Conservation (phyloP, 1,140 invertebrate species). For the Linepithema humile region DNA sequence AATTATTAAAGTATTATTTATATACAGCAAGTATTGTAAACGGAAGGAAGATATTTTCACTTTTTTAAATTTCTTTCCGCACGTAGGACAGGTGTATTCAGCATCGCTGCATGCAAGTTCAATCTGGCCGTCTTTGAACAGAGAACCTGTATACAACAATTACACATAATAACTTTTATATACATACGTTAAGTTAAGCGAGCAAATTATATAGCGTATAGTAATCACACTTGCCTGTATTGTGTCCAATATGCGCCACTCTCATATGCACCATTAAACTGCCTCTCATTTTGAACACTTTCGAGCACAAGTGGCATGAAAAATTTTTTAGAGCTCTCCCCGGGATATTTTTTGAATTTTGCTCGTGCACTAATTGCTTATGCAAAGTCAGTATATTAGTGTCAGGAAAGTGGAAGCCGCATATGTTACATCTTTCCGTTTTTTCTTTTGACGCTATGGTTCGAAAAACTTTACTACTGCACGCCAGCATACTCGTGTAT, state of each 20-base stretch:
- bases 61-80: conserved; percentile 85
- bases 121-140: conserved; percentile 70
- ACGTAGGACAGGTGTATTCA: conserved; percentile 82
- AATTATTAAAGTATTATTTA: background rate
- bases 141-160: conserved; percentile 65
- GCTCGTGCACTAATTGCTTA: conserved; percentile 89
- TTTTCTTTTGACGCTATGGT: conserved; percentile 70
- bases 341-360: conserved; percentile 75
- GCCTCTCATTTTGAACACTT: conserved; percentile 92
- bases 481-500: conserved; percentile 44
- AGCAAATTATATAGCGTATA: conserved; percentile 7
- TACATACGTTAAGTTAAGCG: background rate
- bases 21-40: no score
- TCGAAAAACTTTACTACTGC: conserved; percentile 58
- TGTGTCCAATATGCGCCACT: conserved; percentile 89
- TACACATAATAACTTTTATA: conserved; percentile 16
- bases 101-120: conserved; percentile 72
- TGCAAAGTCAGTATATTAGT: conserved; percentile 89
- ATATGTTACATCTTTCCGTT: conserved; percentile 88
- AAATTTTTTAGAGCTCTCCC: conserved; percentile 85
- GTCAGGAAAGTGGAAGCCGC: conserved; percentile 89
- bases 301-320: conserved; percentile 91
- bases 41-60: conserved; percentile 66
- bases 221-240: conserved; percentile 72
- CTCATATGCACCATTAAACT: conserved; percentile 92